Base-by-base conservation (phyloP, 1,140 invertebrate species). In the Popillia japonica region DNA sequence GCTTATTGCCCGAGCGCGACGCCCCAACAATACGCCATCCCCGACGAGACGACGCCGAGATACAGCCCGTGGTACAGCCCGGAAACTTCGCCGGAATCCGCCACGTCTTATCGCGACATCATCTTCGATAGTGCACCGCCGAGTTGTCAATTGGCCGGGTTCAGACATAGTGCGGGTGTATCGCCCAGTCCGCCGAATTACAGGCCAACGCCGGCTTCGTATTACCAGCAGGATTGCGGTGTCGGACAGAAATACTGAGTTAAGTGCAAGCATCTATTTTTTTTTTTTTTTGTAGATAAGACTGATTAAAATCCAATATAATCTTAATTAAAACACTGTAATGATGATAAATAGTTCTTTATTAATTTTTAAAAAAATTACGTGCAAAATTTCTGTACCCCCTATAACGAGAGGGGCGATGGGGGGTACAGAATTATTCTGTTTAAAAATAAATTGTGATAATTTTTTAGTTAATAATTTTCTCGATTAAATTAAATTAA, bases 61-160 rank as follows among this genome's bases (percentile, higher is more conserved):
- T 88, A 89, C 73, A 88, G 88, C 34, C 87, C 88, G 44, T 90
- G 90, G 86, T 90, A 90, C 82, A 86, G 85, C 27, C 88, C 89
- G 81, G 84, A 87, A 72, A 86, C 90, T 11, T 86, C 90, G 17
- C 89, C 90, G 48, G 90, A 91, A 77, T 86, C 90, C 3, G 87
- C 89, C 1, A 87, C 87, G 61, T 78, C 85, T 0, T 86, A 86
- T 79, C 80, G 87, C 48, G 86, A 87, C 11, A 82, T 85, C 61
- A 82, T 85, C 79, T 84, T 85, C 81, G 79, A 86, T 77, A 85
- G 85, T 76, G 82, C 82, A 14, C 82, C 84, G 9, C 82, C 89
- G 20, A 90, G 90, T 74, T 92, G 90, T 79, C 90, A 90, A 84
- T 83, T 90, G 79, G 89, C 89, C 0, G 90, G 89, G 2, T 91